A percentile compares a stretch with the other conserved stretches of the same genome.
Evolutionary conservation across 2,113 vertebrate species (phyloP).

Genomic region (Rhipidura dahli): DNA sequence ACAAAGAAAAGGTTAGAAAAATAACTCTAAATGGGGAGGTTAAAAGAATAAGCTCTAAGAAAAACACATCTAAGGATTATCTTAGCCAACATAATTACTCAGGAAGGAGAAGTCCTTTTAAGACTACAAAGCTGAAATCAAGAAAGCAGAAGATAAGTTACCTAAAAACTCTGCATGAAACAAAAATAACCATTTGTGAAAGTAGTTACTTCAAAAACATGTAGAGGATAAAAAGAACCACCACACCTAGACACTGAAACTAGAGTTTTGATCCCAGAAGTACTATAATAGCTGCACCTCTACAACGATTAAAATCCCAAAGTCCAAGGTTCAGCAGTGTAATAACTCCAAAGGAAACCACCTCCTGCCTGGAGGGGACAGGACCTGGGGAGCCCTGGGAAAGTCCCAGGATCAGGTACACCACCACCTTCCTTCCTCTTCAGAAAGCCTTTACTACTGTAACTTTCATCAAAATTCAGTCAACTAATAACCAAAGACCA

Average conservation of each 20-base stretch:
- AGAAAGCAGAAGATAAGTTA: not conserved
- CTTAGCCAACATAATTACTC: constrained; percentile 2
- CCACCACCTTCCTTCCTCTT: not conserved
- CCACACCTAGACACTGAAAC: not conserved
- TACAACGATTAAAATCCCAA: not conserved
- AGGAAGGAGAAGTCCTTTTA: not conserved
- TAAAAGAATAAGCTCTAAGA: constrained; percentile 32
- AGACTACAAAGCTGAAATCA: not conserved
- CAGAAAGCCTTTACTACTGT: not conserved
- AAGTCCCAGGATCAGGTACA: not conserved
- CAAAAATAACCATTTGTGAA: not conserved
- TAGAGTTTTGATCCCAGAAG: not conserved
- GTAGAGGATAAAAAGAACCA: not conserved
- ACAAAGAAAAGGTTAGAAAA: constrained; percentile 52
- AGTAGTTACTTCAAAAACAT: not conserved
- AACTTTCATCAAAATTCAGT: not conserved
- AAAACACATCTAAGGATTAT: constrained; percentile 30
- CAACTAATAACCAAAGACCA: not conserved
- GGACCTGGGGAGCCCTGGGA: not conserved
- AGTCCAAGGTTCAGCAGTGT: not conserved
- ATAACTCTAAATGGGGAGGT: constrained; percentile 37
- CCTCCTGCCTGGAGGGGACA: not conserved
- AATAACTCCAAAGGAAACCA: not conserved
- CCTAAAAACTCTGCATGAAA: not conserved
- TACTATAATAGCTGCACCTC: not conserved